phyloP scores from a whole-genome alignment of 1,140 invertebrate species.

The Lineus longissimus region DNA sequence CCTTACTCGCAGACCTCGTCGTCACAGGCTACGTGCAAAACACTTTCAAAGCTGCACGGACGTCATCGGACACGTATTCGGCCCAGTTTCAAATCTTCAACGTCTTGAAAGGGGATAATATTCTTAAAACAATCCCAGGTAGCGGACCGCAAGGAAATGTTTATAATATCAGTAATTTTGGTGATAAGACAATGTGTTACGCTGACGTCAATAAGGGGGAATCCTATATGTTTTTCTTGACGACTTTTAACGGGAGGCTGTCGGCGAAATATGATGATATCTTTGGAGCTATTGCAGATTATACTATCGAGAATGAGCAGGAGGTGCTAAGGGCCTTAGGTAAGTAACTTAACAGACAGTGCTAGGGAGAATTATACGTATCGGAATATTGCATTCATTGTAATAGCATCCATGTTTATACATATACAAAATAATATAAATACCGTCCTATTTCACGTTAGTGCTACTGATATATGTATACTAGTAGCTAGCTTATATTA shows the following conservation, averaged over 20 bases:
- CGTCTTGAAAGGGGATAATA: conserved; percentile 38
- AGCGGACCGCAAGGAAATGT: conserved; percentile 14
- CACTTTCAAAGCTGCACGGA: conserved; percentile 33
- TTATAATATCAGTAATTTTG: conserved; percentile 49
- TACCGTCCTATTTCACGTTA: not conserved
- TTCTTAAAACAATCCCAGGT: conserved; percentile 5
- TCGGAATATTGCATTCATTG: not conserved
- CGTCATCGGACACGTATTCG: conserved; percentile 35
- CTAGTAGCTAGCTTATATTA: not conserved
- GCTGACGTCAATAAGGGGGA: conserved; percentile 39
- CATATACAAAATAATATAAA: not conserved
- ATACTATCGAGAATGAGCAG: conserved; percentile 30
- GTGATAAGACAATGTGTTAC: conserved; percentile 48
- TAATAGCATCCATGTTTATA: not conserved
- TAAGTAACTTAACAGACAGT: conserved; percentile 17
- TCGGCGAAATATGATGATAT: conserved; percentile 52
- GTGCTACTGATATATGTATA: not conserved
- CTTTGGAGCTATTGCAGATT: conserved; percentile 42
- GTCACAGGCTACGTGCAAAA: conserved; percentile 29
- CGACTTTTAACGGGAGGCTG: conserved; percentile 37
- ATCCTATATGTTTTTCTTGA: conserved; percentile 47
- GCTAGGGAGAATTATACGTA: conserved; percentile 1
- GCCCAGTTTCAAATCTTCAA: conserved; percentile 35
- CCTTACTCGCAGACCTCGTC: conserved; percentile 40
- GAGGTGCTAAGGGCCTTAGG: conserved; percentile 37